These are phyloP conservation scores for Girardinus metallicus DNA, from an alignment of 2,797 vertebrate species.

Conservation along the genomic window DNA sequence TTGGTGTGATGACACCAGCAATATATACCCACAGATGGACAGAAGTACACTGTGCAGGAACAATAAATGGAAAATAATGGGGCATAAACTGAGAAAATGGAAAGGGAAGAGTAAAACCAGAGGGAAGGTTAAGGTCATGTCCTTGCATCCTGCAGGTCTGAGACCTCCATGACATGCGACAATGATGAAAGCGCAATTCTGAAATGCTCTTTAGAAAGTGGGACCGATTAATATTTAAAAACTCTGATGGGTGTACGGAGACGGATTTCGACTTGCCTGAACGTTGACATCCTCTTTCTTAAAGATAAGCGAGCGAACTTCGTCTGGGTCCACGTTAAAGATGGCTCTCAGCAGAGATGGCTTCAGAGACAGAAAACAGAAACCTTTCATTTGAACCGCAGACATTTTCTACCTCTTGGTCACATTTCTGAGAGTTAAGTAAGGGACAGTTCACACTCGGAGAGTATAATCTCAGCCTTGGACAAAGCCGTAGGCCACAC, in stretches of 20 bases:
- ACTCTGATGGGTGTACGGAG: background rate
- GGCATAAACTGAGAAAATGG: constrained; percentile 6
- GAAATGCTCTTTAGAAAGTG: background rate
- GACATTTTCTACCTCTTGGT: constrained; percentile 24
- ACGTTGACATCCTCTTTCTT: constrained; percentile 99
- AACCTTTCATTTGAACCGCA: constrained; percentile 31
- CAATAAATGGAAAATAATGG: constrained; percentile 5
- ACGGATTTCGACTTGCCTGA: constrained; percentile 82
- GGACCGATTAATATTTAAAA: background rate
- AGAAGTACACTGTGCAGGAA: constrained; percentile 18
- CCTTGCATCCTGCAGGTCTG: constrained; percentile 28
- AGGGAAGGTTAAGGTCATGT: constrained; percentile 3
- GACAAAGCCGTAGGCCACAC: constrained; percentile 21
- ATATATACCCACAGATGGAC: constrained; percentile 22
- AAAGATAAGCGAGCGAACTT: constrained; percentile 96
- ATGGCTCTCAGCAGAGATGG: constrained; percentile 95
- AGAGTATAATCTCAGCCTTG: constrained; percentile 34
- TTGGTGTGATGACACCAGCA: constrained; percentile 64
- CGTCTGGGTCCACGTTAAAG: constrained; percentile 96
- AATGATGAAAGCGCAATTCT: constrained; percentile 10
- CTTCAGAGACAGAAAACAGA: constrained; percentile 73
- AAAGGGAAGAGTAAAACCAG: background rate
- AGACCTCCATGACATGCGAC: constrained; percentile 16
- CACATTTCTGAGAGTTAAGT: constrained; percentile 27
- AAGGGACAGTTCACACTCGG: constrained; percentile 14